Base-by-base conservation (phyloP, 2,797 vertebrate genomes). In the Thunnus albacares region DNA sequence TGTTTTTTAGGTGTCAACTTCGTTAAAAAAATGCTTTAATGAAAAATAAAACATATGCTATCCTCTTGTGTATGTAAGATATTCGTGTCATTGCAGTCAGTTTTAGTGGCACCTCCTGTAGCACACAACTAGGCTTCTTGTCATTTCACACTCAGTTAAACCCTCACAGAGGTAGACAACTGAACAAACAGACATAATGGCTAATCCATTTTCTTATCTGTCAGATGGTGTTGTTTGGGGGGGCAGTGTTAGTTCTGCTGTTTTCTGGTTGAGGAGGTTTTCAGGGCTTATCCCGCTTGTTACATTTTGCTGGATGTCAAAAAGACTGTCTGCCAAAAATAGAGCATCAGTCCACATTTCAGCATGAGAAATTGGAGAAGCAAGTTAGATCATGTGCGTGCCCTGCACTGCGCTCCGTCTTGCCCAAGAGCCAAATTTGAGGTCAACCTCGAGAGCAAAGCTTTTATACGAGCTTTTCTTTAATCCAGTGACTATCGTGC, bases 151-250 rank as follows among this genome's bases (percentile, higher is more conserved):
- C 75, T 10, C 83, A 59, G 68, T 87, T 84, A 82, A 86, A 81
- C 76, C 71, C 57, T 72, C 47, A 15, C 74, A 10, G 71, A 84
- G 68, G 69, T 65, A 78, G 75, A 85, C 85, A 64, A 74, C 71
- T 45, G 78, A 89, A 84, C 85, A 82, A 87, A 90, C 71, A 62
- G 57, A 76, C 87, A 79, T 80, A 89, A 84, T 81, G 52, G 64
- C 79, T 84, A 84, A 90, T 90, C 87, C 72, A 73, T 90, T 92
- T 83, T 83, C 77, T 82, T 77, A 84, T 92, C 86, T 85, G 84
- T 92, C 87, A 84, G 67, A 77, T 72, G 74, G 82, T 68, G 71
- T 83, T 86, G 81, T 87, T 83, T 70, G 75, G 56, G 59, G 24
- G n/a, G 14, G 45, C 38, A 67, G 24, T 10, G 68, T 79, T 58